Evolutionary conservation across 2,113 vertebrate species (phyloP), one percentile per base, ranked within the genome.

Genomic region (Athene noctua): DNA sequence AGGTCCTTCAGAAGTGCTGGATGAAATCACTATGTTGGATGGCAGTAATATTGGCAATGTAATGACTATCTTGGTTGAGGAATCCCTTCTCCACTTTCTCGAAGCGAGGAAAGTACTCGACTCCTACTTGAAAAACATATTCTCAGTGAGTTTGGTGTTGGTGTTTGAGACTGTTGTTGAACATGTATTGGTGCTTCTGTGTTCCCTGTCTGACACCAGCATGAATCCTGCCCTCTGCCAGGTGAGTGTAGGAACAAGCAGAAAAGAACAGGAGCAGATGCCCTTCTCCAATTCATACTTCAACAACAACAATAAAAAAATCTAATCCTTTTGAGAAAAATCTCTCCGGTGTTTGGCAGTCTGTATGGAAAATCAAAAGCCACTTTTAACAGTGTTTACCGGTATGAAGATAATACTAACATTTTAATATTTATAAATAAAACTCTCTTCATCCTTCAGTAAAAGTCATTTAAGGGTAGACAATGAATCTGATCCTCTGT

Each of bases 11-110:
- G 46, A 82, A 59, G 15, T 59, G 74, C 15, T 55, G 27, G 26
- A 63, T 63, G 44, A 38, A 51, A n/a, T 29, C 29, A 42, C 13
- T 23, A 13, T 49, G 13, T 44, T 49, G 30, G 55, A 58, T 54
- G 46, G 3, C 1, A 3, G 4, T 30, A 59, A 47, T 54, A 63
- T 2, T 15, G 5, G 26, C 2, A 1, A 49, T 54, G 16, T 11
- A 36, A 79, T 32, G 23, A 87, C n/a, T 29, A 65, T 8, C 10
- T 74, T 38, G 21, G 9, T 52, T 47, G 34, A 47, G 26, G 26
- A 82, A 52, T 68, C 42, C 34, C 16, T 92, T 46, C 65, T 52
- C 36, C 54, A 30, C 14, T 66, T 61, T 38, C 58, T 38, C 16
- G 55, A 34, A 54, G 25, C 34, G 10, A 54, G 46, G 40, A 57